Evolutionary conservation across 2,888 invertebrate genomes (phyloP).

Genomic region (Zhuqinia jingwanae): DNA sequence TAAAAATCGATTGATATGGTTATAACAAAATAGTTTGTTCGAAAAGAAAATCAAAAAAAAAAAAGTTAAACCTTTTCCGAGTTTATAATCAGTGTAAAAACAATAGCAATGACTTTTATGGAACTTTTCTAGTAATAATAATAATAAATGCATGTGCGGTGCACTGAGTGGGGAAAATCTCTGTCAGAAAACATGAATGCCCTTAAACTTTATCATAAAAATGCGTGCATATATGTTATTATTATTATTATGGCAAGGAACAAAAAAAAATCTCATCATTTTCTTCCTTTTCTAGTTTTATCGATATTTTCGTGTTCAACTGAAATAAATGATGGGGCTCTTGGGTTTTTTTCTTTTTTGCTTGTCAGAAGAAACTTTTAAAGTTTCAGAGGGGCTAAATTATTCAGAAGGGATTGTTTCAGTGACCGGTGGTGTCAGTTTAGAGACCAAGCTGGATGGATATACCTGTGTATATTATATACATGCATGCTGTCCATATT

Average conservation of each 20-base stretch:
- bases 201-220: conserved; percentile 20
- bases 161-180: background rate
- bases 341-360: no score
- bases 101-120: conserved; percentile 32
- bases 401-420: conserved; percentile 14
- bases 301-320: conserved; percentile 54
- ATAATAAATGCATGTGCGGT: background rate
- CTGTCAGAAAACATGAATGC: conserved; percentile 6
- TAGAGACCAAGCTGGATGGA: conserved; percentile 2
- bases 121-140: conserved; percentile 28
- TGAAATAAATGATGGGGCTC: conserved; percentile 52
- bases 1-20: background rate
- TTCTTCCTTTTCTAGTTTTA: conserved; percentile 53
- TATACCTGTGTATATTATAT: no score
- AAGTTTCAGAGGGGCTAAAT: conserved; percentile 28
- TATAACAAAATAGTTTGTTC: background rate
- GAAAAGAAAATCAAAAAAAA: background rate
- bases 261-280: conserved; percentile 6
- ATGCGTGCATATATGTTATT: background rate
- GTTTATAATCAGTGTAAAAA: conserved; percentile 33
- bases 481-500: background rate
- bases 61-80: conserved; percentile 22
- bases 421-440: conserved; percentile 25
- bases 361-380: conserved; percentile 13
- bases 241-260: background rate